Evolutionary conservation across 2,888 invertebrate genomes (phyloP).

Genomic region (Brenthis hecate): DNA sequence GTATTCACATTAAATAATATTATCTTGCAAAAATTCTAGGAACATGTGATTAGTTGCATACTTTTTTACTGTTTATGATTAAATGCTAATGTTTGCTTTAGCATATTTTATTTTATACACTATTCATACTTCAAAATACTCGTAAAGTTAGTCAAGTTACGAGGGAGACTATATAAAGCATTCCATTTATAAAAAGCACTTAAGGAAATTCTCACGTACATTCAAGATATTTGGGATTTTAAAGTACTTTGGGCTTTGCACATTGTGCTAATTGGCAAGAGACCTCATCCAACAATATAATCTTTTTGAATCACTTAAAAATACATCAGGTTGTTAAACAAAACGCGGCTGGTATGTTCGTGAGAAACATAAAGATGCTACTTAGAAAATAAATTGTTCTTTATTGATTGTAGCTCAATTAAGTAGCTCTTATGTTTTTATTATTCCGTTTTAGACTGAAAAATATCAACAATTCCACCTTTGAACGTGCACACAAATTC

Average conservation of each 20-base stretch:
- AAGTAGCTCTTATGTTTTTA: conserved; percentile 38
- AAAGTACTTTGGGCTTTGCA: conserved; percentile 37
- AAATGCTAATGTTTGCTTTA: too few species aligned
- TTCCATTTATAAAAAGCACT: conserved; percentile 54
- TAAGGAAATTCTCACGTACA: conserved; percentile 53
- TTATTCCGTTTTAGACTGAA: background rate
- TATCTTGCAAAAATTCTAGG: too few species aligned
- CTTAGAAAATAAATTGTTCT: conserved; percentile 44
- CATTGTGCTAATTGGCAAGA: conserved; percentile 62
- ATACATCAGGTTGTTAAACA: conserved; percentile 66
- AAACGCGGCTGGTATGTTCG: conserved; percentile 46
- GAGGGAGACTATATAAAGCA: conserved; percentile 47
- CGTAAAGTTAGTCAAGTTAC: conserved; percentile 48
- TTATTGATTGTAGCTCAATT: background rate
- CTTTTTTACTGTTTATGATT: too few species aligned
- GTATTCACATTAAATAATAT: too few species aligned
- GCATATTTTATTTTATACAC: too few species aligned
- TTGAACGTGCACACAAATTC: background rate
- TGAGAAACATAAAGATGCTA: conserved; percentile 34
- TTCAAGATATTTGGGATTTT: conserved; percentile 49
- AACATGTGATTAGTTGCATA: too few species aligned
- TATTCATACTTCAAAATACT: background rate
- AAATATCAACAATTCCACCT: background rate
- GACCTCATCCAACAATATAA: conserved; percentile 47
- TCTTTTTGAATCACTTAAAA: conserved; percentile 67